Percentiles rank a stretch among this genome's conserved stretches.
Evolutionary conservation across 2,888 invertebrate genomes (phyloP).

Genomic region (Oeneis ivallda): DNA sequence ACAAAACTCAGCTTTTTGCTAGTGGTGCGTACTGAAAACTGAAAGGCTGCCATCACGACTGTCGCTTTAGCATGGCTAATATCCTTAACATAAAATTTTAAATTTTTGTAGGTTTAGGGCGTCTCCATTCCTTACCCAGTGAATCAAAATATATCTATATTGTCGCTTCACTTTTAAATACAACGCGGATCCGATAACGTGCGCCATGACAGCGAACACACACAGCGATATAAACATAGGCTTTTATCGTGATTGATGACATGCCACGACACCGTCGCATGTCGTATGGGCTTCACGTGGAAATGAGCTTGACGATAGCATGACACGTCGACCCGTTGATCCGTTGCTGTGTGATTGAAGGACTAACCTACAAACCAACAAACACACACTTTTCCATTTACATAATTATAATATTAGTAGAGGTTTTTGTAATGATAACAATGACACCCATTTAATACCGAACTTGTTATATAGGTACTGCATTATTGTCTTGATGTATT

Average conservation of each 20-base stretch:
- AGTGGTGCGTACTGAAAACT: too few relatives aligned
- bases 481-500: too few relatives aligned
- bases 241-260: conserved; percentile 44
- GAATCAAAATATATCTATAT: conserved; percentile 60
- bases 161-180: conserved; percentile 68
- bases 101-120: conserved; percentile 1
- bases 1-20: too few relatives aligned
- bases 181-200: conserved; percentile 62
- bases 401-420: too few relatives aligned
- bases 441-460: too few relatives aligned
- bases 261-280: conserved; percentile 28
- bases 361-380: too few relatives aligned
- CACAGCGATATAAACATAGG: conserved; percentile 36
- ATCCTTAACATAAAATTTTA: background rate
- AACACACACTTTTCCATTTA: too few relatives aligned
- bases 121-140: conserved; percentile 45
- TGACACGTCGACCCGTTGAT: background rate
- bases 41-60: too few relatives aligned
- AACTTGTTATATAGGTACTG: too few relatives aligned
- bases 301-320: conserved; percentile 19
- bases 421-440: too few relatives aligned
- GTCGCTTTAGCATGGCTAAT: too few relatives aligned
- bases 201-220: conserved; percentile 44
- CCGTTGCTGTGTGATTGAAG: too few relatives aligned
- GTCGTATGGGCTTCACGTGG: conserved; percentile 19